A percentile compares a stretch with the other conserved stretches of the same genome.
Evolutionary conservation across 2,113 vertebrate species (phyloP).

Genomic region (Apeltes quadracus): DNA sequence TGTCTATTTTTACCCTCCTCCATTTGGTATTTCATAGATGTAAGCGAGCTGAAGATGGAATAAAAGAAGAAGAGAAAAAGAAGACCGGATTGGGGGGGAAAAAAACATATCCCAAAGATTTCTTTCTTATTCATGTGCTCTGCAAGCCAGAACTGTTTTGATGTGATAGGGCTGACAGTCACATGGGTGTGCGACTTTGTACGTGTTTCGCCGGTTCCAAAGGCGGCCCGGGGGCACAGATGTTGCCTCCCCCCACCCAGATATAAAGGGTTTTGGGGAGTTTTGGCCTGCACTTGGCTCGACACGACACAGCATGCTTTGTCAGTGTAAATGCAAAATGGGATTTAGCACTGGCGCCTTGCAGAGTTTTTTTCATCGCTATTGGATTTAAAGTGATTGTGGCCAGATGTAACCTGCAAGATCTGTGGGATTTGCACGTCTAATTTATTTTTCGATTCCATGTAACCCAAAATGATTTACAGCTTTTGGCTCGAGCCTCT

Average conservation of each 20-base stretch:
- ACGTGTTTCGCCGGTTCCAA: conserved; percentile 18
- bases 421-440: not conserved
- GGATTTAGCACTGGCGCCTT: not conserved
- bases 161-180: conserved; percentile 45
- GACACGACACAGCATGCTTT: conserved; percentile 19
- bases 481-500: not conserved
- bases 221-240: conserved; percentile 25
- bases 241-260: conserved; percentile 36
- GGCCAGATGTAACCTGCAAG: not conserved
- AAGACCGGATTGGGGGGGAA: not conserved
- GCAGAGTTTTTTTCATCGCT: not conserved
- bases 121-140: conserved; percentile 21
- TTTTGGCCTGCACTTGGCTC: conserved; percentile 18
- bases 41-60: conserved; percentile 48
- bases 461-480: not conserved
- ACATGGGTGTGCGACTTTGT: conserved; percentile 16
- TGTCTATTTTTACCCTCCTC: conserved; percentile 61
- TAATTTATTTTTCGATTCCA: conserved; percentile 11
- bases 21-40: conserved; percentile 52
- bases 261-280: conserved; percentile 34
- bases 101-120: not conserved
- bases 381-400: conserved; percentile 3
- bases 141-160: conserved; percentile 39
- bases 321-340: conserved; percentile 16
- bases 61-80: not conserved